Percentiles rank a stretch among this genome's conserved stretches.
phyloP scores from a whole-genome alignment of 2,797 vertebrate species.

The Poeciliopsis infans region DNA sequence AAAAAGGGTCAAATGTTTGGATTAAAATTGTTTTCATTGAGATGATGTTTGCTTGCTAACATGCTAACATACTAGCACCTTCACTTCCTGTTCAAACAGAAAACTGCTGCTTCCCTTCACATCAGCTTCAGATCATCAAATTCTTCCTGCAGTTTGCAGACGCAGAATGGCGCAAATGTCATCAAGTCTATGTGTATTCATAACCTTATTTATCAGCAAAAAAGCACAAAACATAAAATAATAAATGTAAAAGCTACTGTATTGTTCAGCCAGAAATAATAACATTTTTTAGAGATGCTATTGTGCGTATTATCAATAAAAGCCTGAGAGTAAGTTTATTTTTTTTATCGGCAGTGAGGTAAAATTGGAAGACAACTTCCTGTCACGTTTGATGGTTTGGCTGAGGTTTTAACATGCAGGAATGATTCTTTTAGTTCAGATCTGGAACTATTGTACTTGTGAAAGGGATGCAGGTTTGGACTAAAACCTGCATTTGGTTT shows the following conservation, averaged over 20 bases:
- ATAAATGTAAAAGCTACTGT: background rate
- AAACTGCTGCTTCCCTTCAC: background rate
- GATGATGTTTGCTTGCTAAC: conserved; percentile 34
- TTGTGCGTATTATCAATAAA: background rate
- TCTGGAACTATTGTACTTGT: background rate
- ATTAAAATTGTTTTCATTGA: background rate
- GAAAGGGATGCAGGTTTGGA: background rate
- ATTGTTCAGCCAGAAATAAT: background rate
- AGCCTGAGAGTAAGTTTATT: background rate
- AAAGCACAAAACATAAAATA: background rate
- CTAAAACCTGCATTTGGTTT: too few species aligned
- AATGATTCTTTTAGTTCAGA: background rate
- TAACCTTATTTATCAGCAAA: background rate
- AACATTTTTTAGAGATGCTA: background rate
- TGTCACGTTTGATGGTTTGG: background rate
- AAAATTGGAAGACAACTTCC: background rate
- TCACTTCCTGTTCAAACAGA: background rate
- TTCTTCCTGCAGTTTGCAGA: background rate
- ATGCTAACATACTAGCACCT: conserved; percentile 9
- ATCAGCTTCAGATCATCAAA: background rate
- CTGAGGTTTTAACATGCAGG: background rate
- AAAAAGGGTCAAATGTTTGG: background rate
- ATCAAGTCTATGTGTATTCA: background rate
- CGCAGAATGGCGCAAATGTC: background rate
- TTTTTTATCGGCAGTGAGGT: background rate